A percentile compares a stretch with the other conserved stretches of the same genome.
Evolutionary conservation across 2,113 vertebrate genomes (phyloP).

Genomic region (Menura novaehollandiae): DNA sequence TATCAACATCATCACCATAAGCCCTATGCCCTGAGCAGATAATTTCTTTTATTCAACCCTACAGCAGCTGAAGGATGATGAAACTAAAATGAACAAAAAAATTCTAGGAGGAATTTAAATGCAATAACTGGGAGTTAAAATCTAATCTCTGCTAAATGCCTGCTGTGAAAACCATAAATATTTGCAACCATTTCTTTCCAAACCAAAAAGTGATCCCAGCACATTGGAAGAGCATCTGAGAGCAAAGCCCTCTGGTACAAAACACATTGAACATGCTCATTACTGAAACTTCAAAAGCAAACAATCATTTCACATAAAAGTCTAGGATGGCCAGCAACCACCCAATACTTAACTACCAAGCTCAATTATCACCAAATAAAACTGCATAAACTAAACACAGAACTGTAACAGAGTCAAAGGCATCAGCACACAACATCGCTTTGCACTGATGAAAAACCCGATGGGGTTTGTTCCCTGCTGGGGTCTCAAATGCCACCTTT

Average conservation of each 20-base stretch:
- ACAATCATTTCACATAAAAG: neutral
- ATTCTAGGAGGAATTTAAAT: neutral
- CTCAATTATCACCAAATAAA: constrained; percentile 45
- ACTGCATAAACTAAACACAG: neutral
- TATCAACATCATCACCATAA: neutral
- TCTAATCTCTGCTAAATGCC: neutral
- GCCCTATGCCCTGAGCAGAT: neutral
- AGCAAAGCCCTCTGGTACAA: neutral
- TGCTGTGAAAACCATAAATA: neutral
- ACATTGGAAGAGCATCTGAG: neutral
- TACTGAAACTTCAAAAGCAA: constrained; percentile 24
- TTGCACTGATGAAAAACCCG: neutral
- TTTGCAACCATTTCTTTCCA: neutral
- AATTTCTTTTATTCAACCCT: neutral
- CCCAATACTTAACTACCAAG: neutral
- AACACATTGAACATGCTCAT: neutral
- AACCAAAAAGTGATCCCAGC: neutral
- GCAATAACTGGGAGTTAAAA: neutral
- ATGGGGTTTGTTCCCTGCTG: neutral
- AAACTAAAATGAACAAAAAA: neutral
- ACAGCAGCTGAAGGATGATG: neutral
- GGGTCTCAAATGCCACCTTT: neutral
- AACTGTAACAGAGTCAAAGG: neutral
- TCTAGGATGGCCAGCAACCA: neutral
- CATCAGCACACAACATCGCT: neutral